Evolutionary conservation across 2,797 vertebrate species (phyloP), one percentile per base, ranked within the genome.

Genomic region (Myotis pilosus): DNA sequence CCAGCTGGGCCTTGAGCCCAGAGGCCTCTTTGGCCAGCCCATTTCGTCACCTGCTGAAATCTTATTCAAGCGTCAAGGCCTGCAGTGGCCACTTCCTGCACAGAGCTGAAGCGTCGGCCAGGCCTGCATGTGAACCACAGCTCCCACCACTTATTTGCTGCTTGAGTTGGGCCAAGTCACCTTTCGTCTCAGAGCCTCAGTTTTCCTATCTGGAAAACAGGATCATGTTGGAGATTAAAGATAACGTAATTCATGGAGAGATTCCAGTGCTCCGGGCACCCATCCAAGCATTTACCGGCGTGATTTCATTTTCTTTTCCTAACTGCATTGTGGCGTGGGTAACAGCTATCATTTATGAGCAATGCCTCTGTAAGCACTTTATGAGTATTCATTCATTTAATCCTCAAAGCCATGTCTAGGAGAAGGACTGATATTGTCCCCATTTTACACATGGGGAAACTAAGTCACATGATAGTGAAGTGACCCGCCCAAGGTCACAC

Each of bases 251-350:
- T 47, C 25, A 60, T 4, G 5, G 60, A 57, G 30, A 5, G 6
- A n/a, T 25, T 85, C 36, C 38, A 44, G 2, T 0, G 38, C 22
- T 81, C 74, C 17, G 22, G 93, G 68, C 41, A 22, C 5, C 44
- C 38, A 25, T 78, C 86, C 72, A 80, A 53, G 44, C 74, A 53
- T 20, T n/a, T 91, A 30, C 74, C 71, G 17, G 20, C 82, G 23
- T 82, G 78, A 94, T 62, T 81, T 84, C 64, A 53, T 79, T 83
- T 83, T 93, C 90, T 87, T 60, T 91, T 80, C 66, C 74, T 47
- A 80, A 20, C 44, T 22, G 44, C 47, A 6, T n/a, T 22, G 57
- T 60, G 91, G 91, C 12, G 13, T 79, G 33, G 82, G 38, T 17
- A 33, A 36, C 19, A 8, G 22, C 76, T 22, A 22, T n/a, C 17